Base-by-base conservation (phyloP, 2,888 invertebrate species). In the Agrotis ipsilon region DNA sequence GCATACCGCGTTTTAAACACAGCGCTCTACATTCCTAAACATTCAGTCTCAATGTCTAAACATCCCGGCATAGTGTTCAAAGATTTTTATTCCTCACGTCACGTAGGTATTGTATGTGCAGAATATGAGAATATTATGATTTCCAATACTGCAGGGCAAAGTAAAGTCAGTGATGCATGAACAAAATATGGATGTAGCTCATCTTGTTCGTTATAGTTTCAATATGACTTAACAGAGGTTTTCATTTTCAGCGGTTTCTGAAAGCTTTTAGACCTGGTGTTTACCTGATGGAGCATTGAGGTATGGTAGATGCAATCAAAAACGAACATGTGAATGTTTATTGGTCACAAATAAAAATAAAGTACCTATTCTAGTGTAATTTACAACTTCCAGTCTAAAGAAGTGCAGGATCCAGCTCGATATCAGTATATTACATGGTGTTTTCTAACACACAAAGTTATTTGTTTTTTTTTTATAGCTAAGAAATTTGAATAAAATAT, bases 61-160 rank as follows among this genome's bases (percentile, higher is more conserved):
- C 71, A 70, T 69, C 59, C 32, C 74, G 60, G 63, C 55, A 71
- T 24, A 65, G 71, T 77, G 72, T 67, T 75, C 68, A 66, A 67
- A 81, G 69, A 82, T 80, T 80, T 82, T 82, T 80, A 75, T 76
- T 64, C 68, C 76, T 67, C 82, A 63, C 81, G 77, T 82, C 88
- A 84, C 86, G 85, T 88, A 80, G 71, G 64, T 77, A 75, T 75
- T 85, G 70, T 86, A 87, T 80, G 82, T 75, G 78, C 74, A 73
- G 79, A 87, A 82, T 85, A 85, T 86, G 84, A 82, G 80, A 87
- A 82, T 85, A 85, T 86, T 84, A 81, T 85, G 83, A 87, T 84
- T 87, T 84, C 75, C 81, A 85, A 85, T 83, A 80, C 69, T 81
- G 81, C 76, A 84, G 57, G 70, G 68, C 78, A 81, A 83, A 84